Conservation (phyloP, 2,113 vertebrate genomes). For the Chlorocebus sabaeus region DNA sequence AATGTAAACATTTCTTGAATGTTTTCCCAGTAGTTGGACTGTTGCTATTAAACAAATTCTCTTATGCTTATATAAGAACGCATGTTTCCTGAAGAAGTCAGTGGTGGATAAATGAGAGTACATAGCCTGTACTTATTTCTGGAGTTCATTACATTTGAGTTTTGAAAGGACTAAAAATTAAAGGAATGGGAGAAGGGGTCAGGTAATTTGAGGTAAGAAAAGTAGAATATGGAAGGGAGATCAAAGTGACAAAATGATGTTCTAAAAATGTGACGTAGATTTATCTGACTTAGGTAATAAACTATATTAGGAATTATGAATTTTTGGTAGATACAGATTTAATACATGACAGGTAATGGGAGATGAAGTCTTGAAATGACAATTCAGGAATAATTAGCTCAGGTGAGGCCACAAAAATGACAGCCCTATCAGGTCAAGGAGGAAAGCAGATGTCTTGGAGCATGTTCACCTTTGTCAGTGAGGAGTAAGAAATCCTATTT, state of each 20-base stretch:
- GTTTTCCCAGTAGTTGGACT: neutral
- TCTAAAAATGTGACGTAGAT: neutral
- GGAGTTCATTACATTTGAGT: neutral
- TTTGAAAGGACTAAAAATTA: conserved; percentile 36
- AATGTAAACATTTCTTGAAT: conserved; percentile 6
- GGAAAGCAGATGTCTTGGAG: neutral
- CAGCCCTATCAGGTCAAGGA: neutral
- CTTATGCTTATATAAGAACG: neutral
- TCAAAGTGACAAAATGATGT: neutral
- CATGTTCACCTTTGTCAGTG: neutral
- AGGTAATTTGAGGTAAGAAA: neutral
- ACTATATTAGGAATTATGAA: neutral
- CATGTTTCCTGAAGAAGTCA: neutral
- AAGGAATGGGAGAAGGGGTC: neutral
- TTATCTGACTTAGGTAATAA: neutral
- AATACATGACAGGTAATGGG: neutral
- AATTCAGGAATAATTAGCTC: neutral
- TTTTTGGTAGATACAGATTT: neutral
- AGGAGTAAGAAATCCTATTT: neutral
- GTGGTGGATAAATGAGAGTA: neutral
- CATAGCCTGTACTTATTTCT: neutral
- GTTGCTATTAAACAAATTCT: neutral
- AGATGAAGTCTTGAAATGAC: neutral
- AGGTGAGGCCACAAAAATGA: neutral
- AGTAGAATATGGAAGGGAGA: neutral